Conservation (phyloP, 1,140 invertebrate species). For the Sinonovacula constricta region DNA sequence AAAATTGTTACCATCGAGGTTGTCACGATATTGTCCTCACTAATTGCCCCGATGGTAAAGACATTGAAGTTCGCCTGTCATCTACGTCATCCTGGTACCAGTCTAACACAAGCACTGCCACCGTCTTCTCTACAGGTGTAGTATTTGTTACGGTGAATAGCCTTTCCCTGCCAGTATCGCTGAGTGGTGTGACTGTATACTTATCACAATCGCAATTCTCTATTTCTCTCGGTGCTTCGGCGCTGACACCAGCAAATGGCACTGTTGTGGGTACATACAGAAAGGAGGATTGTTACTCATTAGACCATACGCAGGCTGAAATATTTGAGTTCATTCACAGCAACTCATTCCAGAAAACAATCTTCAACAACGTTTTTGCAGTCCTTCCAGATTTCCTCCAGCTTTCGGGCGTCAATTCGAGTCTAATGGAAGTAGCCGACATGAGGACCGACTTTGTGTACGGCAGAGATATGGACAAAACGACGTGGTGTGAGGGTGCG, state of each 20-base stretch:
- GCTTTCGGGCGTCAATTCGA: background rate
- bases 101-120: background rate
- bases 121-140: constrained; percentile 7
- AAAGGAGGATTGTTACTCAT: background rate
- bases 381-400: background rate
- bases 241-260: no score
- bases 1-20: background rate
- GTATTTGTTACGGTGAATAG: constrained; percentile 3
- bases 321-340: constrained; percentile 19
- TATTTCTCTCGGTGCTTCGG: no score
- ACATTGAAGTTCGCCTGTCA: background rate
- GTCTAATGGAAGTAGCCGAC: background rate
- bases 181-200: constrained; percentile 4
- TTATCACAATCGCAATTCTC: no score
- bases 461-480: background rate
- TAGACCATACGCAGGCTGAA: constrained; percentile 1
- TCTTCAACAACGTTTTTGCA: background rate
- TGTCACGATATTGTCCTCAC: background rate
- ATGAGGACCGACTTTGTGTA: constrained; percentile 16
- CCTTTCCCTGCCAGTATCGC: constrained; percentile 10
- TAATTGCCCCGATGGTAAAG: background rate
- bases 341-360: constrained; percentile 2
- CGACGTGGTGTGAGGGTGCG: background rate
- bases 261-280: no score
- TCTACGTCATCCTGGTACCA: constrained; percentile 23